phyloP scores from a whole-genome alignment of 2,888 invertebrate species.

The Conchocele bisecta region DNA sequence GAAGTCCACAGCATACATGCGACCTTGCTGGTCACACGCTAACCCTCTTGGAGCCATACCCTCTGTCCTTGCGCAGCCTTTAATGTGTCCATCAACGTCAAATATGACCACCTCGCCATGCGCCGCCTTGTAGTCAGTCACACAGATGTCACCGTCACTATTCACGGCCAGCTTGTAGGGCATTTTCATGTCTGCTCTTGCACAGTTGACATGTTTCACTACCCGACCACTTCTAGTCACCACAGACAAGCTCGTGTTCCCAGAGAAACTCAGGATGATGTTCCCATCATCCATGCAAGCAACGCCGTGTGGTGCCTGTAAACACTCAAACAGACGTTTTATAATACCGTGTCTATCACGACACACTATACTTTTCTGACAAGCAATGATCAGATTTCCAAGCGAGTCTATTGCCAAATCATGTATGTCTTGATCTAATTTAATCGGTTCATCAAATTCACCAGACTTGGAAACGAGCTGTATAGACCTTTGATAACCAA shows the following conservation, averaged over 20 bases:
- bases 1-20: constrained; percentile 52
- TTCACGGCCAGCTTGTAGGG: constrained; percentile 53
- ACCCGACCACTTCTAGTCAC: constrained; percentile 20
- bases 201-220: constrained; percentile 16
- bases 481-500: constrained; percentile 49
- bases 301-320: constrained; percentile 38
- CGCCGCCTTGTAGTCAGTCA: constrained; percentile 52
- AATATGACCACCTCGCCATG: constrained; percentile 50
- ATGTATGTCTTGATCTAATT: constrained; percentile 44
- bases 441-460: constrained; percentile 12
- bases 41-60: constrained; percentile 55
- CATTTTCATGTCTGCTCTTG: constrained; percentile 43
- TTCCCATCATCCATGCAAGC: constrained; percentile 35
- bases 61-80: constrained; percentile 46
- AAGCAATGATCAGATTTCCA: constrained; percentile 44
- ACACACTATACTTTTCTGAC: constrained; percentile 37
- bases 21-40: constrained; percentile 44
- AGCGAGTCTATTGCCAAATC: constrained; percentile 28
- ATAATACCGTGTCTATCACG: constrained; percentile 15
- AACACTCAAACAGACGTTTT: constrained; percentile 35
- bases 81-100: constrained; percentile 35
- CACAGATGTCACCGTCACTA: constrained; percentile 50
- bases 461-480: constrained; percentile 50
- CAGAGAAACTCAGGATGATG: constrained; percentile 25
- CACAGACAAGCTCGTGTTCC: constrained; percentile 26